These are phyloP conservation scores for Protodeltote pygarga DNA, from an alignment of 2,888 invertebrate species.

Conservation along the genomic window DNA sequence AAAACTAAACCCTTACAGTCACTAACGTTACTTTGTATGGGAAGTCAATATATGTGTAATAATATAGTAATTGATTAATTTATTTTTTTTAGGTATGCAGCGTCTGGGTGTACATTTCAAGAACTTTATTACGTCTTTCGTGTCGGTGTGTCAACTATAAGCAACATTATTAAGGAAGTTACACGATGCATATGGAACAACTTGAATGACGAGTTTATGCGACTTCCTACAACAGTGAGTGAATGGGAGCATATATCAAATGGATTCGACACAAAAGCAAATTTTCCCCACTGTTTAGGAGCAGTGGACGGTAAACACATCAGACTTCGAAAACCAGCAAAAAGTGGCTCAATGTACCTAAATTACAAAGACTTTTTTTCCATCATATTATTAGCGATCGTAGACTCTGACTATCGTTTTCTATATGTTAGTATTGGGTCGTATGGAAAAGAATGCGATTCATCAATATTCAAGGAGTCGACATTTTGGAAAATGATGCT, in stretches of 20 bases:
- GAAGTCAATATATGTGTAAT: conserved; percentile 6
- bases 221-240: conserved; percentile 28
- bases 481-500: too few species aligned
- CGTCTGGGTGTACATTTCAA: conserved; percentile 38
- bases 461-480: too few species aligned
- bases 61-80: conserved; percentile 5
- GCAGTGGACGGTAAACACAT: too few species aligned
- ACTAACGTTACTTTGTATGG: conserved; percentile 5
- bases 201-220: conserved; percentile 32
- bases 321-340: too few species aligned
- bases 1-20: conserved; percentile 4
- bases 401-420: too few species aligned
- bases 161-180: conserved; percentile 38
- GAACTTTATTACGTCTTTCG: conserved; percentile 37
- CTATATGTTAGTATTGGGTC: too few species aligned
- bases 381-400: too few species aligned
- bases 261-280: neutral
- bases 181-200: conserved; percentile 31
- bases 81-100: conserved; percentile 36
- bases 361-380: too few species aligned
- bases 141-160: conserved; percentile 36
- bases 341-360: too few species aligned
- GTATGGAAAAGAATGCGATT: too few species aligned
- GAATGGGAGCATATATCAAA: conserved; percentile 32
- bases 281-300: too few species aligned